Conservation (phyloP, 2,888 invertebrate genomes). For the Mylabris sibirica region DNA sequence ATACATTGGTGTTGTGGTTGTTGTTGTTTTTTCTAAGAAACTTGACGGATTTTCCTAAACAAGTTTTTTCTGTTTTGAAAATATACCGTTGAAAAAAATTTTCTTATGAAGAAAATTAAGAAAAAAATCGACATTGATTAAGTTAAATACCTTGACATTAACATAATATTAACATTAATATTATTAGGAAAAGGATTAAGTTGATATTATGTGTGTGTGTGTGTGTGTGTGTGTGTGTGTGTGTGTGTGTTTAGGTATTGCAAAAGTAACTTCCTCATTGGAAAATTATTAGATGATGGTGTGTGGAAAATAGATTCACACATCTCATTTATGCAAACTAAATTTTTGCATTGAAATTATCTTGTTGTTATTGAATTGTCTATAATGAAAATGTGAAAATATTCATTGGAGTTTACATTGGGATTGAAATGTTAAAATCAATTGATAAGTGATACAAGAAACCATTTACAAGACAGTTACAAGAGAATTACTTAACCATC, state of each 20-base stretch:
- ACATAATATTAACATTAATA: conserved; percentile 1
- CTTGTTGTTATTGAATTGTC: background rate
- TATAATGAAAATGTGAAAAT: background rate
- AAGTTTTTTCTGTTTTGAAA: background rate
- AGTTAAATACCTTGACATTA: conserved; percentile 4
- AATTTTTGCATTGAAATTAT: background rate
- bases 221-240: too few species aligned
- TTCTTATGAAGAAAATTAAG: background rate
- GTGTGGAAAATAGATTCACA: background rate
- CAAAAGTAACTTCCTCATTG: background rate
- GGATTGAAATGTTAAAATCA: conserved; percentile 3
- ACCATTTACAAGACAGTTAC: conserved; percentile 8
- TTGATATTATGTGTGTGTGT: background rate
- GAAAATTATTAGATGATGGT: conserved; percentile 2
- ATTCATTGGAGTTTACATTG: conserved; percentile 5
- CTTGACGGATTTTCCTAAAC: background rate
- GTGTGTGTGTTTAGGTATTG: background rate
- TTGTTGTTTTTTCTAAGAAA: background rate
- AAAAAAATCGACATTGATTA: background rate
- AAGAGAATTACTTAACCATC: conserved; percentile 8
- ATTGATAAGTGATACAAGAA: conserved; percentile 8
- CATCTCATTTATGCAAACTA: background rate
- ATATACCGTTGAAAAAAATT: background rate
- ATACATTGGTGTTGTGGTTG: background rate
- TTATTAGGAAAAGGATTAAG: background rate